Evolutionary conservation across 2,888 invertebrate species (phyloP).

Genomic region (Zonitis immaculata): DNA sequence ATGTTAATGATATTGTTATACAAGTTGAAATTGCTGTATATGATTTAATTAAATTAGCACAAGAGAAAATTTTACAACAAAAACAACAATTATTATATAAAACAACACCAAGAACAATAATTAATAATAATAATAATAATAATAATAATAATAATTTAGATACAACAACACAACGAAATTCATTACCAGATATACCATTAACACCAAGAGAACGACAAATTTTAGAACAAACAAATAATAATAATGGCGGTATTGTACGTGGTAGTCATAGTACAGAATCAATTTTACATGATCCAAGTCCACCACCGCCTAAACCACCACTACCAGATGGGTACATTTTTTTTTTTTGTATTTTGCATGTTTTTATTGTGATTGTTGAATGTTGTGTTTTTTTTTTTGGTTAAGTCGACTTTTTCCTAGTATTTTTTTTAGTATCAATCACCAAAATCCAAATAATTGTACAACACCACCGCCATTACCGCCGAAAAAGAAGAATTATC

Average conservation of each 20-base stretch:
- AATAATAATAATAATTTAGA: too few relatives aligned
- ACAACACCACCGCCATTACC: slow-evolving; percentile 75
- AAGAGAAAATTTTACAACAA: slow-evolving; percentile 68
- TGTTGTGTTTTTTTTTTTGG: too few relatives aligned
- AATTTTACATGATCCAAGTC: slow-evolving; percentile 65
- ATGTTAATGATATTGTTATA: slow-evolving; percentile 61
- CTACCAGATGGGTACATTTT: slow-evolving; percentile 55
- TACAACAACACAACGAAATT: slow-evolving; percentile 59
- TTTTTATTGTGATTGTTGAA: too few relatives aligned
- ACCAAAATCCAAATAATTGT: slow-evolving; percentile 36
- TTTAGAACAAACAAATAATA: slow-evolving; percentile 57
- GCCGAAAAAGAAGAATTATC: slow-evolving; percentile 61
- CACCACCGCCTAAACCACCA: slow-evolving; percentile 84
- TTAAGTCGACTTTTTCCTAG: too few relatives aligned
- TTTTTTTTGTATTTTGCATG: too few relatives aligned
- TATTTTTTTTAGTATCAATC: slow-evolving; percentile 26
- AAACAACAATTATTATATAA: slow-evolving; percentile 36
- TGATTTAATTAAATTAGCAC: slow-evolving; percentile 67
- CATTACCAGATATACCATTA: slow-evolving; percentile 74
- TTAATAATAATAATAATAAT: slow-evolving; percentile 37
- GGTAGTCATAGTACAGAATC: slow-evolving; percentile 81
- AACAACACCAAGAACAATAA: slow-evolving; percentile 49
- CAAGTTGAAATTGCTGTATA: slow-evolving; percentile 69
- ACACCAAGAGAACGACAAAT: slow-evolving; percentile 73
- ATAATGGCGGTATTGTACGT: too few relatives aligned